phyloP scores from a whole-genome alignment of 2,797 vertebrate species.

The Pachyuromys duprasi region DNA sequence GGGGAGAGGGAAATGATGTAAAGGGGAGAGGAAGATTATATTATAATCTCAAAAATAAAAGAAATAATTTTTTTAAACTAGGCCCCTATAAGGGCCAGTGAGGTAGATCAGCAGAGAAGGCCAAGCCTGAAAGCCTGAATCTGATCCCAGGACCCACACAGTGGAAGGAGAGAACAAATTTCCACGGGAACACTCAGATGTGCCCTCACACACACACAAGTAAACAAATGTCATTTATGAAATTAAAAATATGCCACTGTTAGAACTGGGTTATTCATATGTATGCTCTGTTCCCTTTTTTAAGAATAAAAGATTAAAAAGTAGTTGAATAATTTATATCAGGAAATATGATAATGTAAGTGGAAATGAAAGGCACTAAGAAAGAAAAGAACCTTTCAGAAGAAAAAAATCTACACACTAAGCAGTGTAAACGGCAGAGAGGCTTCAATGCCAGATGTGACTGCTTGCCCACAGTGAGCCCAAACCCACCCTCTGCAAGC shows the following conservation, averaged over 20 bases:
- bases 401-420: not conserved
- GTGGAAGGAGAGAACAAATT: not conserved
- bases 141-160: not conserved
- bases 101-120: not conserved
- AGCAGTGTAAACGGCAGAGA: not conserved
- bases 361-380: constrained; percentile 46
- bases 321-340: constrained; percentile 66
- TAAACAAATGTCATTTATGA: not conserved
- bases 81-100: not conserved
- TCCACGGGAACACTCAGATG: not conserved
- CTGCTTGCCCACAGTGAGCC: not conserved
- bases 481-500: not conserved
- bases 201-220: not conserved
- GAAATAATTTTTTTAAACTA: not conserved
- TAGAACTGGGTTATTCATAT: not conserved
- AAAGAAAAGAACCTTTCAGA: constrained; percentile 8
- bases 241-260: not conserved
- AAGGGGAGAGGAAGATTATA: not conserved
- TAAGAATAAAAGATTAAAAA: constrained; percentile 43
- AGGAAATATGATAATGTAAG: constrained; percentile 26
- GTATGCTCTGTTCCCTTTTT: not conserved
- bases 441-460: not conserved
- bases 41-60: not conserved
- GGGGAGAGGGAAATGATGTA: not conserved
- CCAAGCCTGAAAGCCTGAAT: not conserved